phyloP scores from a whole-genome alignment of 1,140 invertebrate species.

The Procambarus virginalis region DNA sequence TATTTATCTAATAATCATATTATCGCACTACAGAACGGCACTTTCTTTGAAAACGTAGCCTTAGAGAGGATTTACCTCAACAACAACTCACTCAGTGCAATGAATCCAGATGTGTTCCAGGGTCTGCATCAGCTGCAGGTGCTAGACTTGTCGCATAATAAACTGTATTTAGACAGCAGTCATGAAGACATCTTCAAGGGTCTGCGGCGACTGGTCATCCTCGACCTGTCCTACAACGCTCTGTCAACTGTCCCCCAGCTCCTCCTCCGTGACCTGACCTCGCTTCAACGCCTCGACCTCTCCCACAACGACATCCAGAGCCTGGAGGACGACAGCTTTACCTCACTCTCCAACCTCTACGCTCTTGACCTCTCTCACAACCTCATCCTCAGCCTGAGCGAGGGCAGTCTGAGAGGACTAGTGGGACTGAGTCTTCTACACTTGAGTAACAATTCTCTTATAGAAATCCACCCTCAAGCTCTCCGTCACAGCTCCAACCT shows the following conservation, averaged over 20 bases:
- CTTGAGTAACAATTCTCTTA: slow-evolving; percentile 88
- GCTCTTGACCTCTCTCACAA: slow-evolving; percentile 91
- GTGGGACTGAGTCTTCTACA: slow-evolving; percentile 85
- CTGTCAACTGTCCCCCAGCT: slow-evolving; percentile 88
- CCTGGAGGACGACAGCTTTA: slow-evolving; percentile 88
- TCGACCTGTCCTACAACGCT: slow-evolving; percentile 91
- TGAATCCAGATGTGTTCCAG: slow-evolving; percentile 84
- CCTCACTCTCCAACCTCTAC: slow-evolving; percentile 90
- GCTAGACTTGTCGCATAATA: slow-evolving; percentile 86
- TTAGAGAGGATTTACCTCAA: slow-evolving; percentile 83
- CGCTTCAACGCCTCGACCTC: slow-evolving; percentile 88
- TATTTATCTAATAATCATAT: slow-evolving; percentile 84
- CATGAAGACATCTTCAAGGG: slow-evolving; percentile 86
- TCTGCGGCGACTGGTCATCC: slow-evolving; percentile 86
- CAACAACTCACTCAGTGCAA: slow-evolving; percentile 85
- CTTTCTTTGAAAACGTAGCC: slow-evolving; percentile 77
- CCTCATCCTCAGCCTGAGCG: slow-evolving; percentile 82
- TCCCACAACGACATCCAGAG: slow-evolving; percentile 88
- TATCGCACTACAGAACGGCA: slow-evolving; percentile 83
- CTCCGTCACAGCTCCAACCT: slow-evolving; percentile 87
- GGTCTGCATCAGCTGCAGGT: slow-evolving; percentile 84
- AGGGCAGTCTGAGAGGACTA: slow-evolving; percentile 80
- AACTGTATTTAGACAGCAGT: slow-evolving; percentile 87
- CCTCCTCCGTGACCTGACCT: slow-evolving; percentile 88
- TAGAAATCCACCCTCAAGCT: slow-evolving; percentile 84